Evolutionary conservation across 2,888 invertebrate genomes (phyloP).

Genomic region (Tuberolachnus salignus): DNA sequence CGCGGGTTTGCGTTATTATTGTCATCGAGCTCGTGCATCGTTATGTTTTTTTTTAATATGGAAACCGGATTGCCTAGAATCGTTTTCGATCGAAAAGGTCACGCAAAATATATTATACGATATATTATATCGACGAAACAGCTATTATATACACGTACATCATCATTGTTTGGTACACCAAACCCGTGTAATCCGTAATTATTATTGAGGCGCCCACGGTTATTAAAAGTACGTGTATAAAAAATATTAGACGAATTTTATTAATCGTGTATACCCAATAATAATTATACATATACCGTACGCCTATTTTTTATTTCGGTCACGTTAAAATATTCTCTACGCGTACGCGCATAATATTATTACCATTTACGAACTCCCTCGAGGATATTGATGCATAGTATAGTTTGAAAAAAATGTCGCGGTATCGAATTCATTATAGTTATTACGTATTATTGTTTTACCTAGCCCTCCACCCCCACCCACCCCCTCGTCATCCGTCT

Average conservation of each 20-base stretch:
- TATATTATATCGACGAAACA: slow-evolving; percentile 4
- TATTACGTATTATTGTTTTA: too few species aligned
- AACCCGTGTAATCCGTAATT: not conserved
- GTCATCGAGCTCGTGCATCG: not conserved
- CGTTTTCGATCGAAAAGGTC: slow-evolving; percentile 44
- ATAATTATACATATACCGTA: not conserved
- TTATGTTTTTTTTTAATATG: slow-evolving; percentile 2
- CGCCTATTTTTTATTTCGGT: slow-evolving; percentile 1
- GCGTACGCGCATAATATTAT: too few species aligned
- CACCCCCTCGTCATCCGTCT: too few species aligned
- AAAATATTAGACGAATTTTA: not conserved
- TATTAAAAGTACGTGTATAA: not conserved
- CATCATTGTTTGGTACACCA: too few species aligned
- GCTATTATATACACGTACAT: too few species aligned
- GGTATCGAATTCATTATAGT: too few species aligned
- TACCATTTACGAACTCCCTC: too few species aligned
- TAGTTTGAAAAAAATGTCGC: too few species aligned
- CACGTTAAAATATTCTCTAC: not conserved
- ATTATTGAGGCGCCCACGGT: not conserved
- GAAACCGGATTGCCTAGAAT: slow-evolving; percentile 52
- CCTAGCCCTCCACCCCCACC: too few species aligned
- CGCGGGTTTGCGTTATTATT: not conserved
- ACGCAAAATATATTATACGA: not conserved
- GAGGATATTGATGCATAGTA: too few species aligned
- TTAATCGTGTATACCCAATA: not conserved